Conservation (phyloP, 1,140 invertebrate species). For the Mylabris phalerata region DNA sequence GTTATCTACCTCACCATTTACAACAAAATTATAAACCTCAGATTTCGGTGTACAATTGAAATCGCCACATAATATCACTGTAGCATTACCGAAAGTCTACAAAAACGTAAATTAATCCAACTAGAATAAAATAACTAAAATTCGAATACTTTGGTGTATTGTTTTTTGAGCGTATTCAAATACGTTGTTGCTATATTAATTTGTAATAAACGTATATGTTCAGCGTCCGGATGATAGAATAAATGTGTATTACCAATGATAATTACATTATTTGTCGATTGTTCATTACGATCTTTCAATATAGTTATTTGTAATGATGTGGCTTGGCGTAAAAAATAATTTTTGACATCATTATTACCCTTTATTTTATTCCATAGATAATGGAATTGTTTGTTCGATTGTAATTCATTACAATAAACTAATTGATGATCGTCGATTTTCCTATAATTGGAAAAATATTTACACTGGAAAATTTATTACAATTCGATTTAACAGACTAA, state of each 20-base stretch:
- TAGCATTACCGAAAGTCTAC: slow-evolving; percentile 35
- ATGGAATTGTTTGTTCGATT: slow-evolving; percentile 48
- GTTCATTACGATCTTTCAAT: slow-evolving; percentile 52
- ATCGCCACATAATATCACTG: slow-evolving; percentile 73
- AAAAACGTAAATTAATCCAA: neutral
- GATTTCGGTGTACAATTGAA: slow-evolving; percentile 81
- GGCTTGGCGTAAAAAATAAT: slow-evolving; percentile 54
- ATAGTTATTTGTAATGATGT: slow-evolving; percentile 56
- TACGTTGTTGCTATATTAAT: slow-evolving; percentile 56
- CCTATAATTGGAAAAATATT: neutral
- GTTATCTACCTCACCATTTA: slow-evolving; percentile 49
- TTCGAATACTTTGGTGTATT: slow-evolving; percentile 1
- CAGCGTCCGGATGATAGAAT: slow-evolving; percentile 83
- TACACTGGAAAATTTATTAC: too few relatives aligned
- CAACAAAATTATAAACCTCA: slow-evolving; percentile 70
- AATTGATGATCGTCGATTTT: slow-evolving; percentile 8
- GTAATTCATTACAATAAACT: slow-evolving; percentile 37
- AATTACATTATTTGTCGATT: slow-evolving; percentile 42
- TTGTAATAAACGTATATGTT: slow-evolving; percentile 80
- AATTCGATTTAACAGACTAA: too few relatives aligned
- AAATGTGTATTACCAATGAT: slow-evolving; percentile 85
- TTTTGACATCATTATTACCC: slow-evolving; percentile 51
- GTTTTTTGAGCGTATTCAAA: slow-evolving; percentile 38
- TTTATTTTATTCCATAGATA: slow-evolving; percentile 54
- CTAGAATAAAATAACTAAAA: slow-evolving; percentile 38